Evolutionary conservation across 2,888 invertebrate species (phyloP).

Genomic region (Meiosimyza platycephala): DNA sequence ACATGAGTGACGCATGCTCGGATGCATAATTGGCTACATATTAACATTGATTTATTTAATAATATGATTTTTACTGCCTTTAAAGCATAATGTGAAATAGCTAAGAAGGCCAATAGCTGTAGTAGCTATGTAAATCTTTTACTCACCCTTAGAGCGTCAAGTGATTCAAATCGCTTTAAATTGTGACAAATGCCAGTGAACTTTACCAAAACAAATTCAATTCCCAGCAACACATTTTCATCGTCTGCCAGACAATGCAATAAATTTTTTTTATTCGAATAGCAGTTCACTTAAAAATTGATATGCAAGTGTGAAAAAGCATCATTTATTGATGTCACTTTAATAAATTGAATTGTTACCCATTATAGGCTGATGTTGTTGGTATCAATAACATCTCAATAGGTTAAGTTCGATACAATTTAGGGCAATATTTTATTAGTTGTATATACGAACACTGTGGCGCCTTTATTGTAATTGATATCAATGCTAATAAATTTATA

Average conservation of each 20-base stretch:
- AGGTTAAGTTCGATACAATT: constrained; percentile 8
- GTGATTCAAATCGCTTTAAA: no score
- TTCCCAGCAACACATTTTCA: no score
- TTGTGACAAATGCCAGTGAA: no score
- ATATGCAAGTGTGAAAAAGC: background rate
- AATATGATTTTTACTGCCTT: no score
- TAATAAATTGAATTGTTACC: constrained; percentile 52
- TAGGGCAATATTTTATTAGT: constrained; percentile 45
- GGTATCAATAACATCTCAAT: constrained; percentile 45
- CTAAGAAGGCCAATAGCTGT: no score
- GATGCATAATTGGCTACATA: no score
- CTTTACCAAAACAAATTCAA: no score
- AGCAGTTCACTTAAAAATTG: background rate
- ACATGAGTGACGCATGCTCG: no score
- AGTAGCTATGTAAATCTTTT: no score
- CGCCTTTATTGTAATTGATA: constrained; percentile 37
- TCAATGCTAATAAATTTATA: constrained; percentile 39
- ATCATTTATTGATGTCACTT: constrained; percentile 22
- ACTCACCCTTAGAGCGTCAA: no score
- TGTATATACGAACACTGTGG: constrained; percentile 39
- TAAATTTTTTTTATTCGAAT: background rate
- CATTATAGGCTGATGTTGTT: constrained; percentile 51
- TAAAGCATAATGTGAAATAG: no score
- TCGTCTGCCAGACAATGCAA: background rate
- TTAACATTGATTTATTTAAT: no score